phyloP scores from a whole-genome alignment of 2,113 vertebrate species.

The Alethe castanea region DNA sequence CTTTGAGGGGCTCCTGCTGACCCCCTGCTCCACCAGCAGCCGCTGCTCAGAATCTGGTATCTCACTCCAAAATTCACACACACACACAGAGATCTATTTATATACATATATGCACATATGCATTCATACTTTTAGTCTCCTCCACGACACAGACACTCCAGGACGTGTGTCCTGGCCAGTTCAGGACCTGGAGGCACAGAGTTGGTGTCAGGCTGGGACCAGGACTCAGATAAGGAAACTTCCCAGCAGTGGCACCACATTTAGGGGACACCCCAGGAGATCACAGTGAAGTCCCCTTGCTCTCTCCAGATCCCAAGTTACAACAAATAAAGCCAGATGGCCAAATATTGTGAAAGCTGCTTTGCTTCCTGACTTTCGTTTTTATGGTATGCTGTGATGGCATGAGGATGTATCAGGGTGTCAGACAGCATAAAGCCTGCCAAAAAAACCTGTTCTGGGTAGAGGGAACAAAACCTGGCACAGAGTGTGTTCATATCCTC shows the following conservation, averaged over 20 bases:
- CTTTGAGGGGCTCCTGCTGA: background rate
- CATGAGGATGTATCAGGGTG: background rate
- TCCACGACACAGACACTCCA: background rate
- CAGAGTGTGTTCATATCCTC: background rate
- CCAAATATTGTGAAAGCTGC: background rate
- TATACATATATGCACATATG: background rate
- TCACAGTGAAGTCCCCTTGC: background rate
- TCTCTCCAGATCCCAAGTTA: background rate
- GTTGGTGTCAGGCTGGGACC: fast-evolving
- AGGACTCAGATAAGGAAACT: background rate
- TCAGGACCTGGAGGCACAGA: background rate
- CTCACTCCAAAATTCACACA: background rate
- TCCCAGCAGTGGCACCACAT: background rate
- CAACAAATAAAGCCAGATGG: background rate
- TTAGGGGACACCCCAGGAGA: background rate
- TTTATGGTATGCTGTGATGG: background rate
- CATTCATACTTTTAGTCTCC: fast-evolving
- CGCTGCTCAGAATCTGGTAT: background rate
- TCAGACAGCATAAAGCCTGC: background rate
- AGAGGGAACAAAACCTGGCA: background rate
- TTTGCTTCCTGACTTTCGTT: background rate
- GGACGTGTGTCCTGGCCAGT: background rate
- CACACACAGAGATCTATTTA: no score
- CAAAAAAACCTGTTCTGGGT: background rate
- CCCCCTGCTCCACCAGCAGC: background rate